Evolutionary conservation across 1,140 invertebrate species (phyloP).

Genomic region (Hesperophylax magnus): DNA sequence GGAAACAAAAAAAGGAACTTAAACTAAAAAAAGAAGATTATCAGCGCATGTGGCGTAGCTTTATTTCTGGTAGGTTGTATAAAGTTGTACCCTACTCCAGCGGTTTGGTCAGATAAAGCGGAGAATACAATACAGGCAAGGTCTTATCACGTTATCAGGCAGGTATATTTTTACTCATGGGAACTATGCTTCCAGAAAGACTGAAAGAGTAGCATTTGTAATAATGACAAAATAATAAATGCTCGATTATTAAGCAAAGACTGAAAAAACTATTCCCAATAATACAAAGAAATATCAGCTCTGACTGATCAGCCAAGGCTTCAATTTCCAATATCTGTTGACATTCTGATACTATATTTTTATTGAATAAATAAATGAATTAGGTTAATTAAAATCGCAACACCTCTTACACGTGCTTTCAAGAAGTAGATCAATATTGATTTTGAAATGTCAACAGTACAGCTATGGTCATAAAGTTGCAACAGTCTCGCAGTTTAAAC

Average conservation of each 20-base stretch:
- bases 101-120: not conserved
- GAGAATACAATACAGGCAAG: not conserved
- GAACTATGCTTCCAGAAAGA: too few relatives aligned
- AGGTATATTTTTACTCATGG: not conserved
- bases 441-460: slow-evolving; percentile 17
- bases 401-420: too few relatives aligned
- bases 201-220: too few relatives aligned
- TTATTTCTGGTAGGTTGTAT: slow-evolving; percentile 22
- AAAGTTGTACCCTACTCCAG: slow-evolving; percentile 24
- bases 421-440: not conserved
- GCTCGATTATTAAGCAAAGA: too few relatives aligned
- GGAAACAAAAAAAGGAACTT: slow-evolving; percentile 23
- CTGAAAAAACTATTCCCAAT: too few relatives aligned
- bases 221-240: too few relatives aligned
- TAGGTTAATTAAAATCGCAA: too few relatives aligned
- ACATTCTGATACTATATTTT: too few relatives aligned
- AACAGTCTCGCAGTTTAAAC: not conserved
- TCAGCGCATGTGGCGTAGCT: slow-evolving; percentile 22
- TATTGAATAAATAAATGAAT: too few relatives aligned
- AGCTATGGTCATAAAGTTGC: not conserved
- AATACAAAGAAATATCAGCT: too few relatives aligned
- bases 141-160: slow-evolving; percentile 24
- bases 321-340: too few relatives aligned
- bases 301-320: too few relatives aligned
- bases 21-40: slow-evolving; percentile 11